Conservation (phyloP, 2,888 invertebrate genomes). For the Leucania comma region DNA sequence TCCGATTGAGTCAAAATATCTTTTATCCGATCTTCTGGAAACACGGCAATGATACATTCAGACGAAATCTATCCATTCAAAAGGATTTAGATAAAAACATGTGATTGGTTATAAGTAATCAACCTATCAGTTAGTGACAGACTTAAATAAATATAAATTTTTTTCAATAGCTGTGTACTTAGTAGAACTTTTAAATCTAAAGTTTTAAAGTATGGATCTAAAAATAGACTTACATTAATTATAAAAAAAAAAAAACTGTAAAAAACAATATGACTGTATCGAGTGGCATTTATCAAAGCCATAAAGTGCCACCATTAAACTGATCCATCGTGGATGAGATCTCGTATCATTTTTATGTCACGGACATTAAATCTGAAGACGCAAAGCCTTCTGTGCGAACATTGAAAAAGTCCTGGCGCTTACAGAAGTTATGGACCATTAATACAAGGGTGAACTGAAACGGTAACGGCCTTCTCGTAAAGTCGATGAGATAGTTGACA, state of each 20-base stretch:
- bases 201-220: neutral
- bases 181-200: neutral
- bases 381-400: slow-evolving; percentile 49
- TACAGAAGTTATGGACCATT: slow-evolving; percentile 58
- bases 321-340: slow-evolving; percentile 63
- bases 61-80: neutral
- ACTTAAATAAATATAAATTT: neutral
- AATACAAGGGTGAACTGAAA: slow-evolving; percentile 41
- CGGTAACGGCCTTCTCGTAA: slow-evolving; percentile 30
- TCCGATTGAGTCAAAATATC: slow-evolving; percentile 37
- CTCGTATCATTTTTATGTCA: slow-evolving; percentile 75
- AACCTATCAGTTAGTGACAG: neutral
- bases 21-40: slow-evolving; percentile 23
- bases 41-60: slow-evolving; percentile 13
- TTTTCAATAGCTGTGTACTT: too few relatives aligned
- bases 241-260: slow-evolving; percentile 32
- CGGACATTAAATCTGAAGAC: slow-evolving; percentile 63
- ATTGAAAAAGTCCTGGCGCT: slow-evolving; percentile 51
- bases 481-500: slow-evolving; percentile 30
- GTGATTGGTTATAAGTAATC: neutral
- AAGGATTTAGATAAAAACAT: neutral
- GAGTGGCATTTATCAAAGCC: slow-evolving; percentile 73
- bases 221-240: slow-evolving; percentile 13
- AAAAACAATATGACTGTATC: slow-evolving; percentile 69
- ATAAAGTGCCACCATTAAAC: slow-evolving; percentile 72